Base-by-base conservation (phyloP, 2,888 invertebrate species). In the Diplolepis rosae region DNA sequence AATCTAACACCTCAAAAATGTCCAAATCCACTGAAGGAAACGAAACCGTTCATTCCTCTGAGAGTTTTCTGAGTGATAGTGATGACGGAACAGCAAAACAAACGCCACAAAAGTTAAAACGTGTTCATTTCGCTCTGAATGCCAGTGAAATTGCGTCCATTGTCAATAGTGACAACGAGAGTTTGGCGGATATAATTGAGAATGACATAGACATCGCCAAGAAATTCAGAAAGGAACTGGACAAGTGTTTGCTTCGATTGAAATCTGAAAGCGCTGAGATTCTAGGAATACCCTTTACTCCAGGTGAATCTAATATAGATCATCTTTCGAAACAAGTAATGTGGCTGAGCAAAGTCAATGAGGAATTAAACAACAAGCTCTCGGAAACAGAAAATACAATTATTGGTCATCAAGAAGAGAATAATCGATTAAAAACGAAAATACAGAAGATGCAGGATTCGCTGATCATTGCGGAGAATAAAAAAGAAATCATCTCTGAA, bases 81-180 rank as follows among this genome's bases (percentile, higher is more conserved):
- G 61, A 56, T 1, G 15, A 30, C 2, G 5, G 27, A 22, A 13
- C 11, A 18, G n/a, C 4, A 13, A 22, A 39, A 18, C 27, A 32
- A 15, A 13, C 30, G 6, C 4, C 18, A 28, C 54, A 1, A 18
- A 4, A 32, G 18, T 82, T 89, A 35, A 92, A 91, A 77, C 91
- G 92, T 79, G 92, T 95, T 50, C 94, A 94, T 84, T 92, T 95
- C 82, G 93, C 94, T 15, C 95, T 95, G 89, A 79, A 91, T 90
- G 66, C 90, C 92, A 74, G 89, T 92, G 70, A 91, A 91, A 68
- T 91, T 92, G 65, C 80, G 4, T 83, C 85, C 0, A 85, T 88
- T 11, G 75, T 88, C 61, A 85, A 84, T 32, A 91, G 94, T 52
- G 94, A 94, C 73, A 91, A 91, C 82, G 81, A 77, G 22, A 77